These are phyloP conservation scores for Oplegnathus fasciatus DNA, from an alignment of 2,113 vertebrate species.

Conservation along the genomic window DNA sequence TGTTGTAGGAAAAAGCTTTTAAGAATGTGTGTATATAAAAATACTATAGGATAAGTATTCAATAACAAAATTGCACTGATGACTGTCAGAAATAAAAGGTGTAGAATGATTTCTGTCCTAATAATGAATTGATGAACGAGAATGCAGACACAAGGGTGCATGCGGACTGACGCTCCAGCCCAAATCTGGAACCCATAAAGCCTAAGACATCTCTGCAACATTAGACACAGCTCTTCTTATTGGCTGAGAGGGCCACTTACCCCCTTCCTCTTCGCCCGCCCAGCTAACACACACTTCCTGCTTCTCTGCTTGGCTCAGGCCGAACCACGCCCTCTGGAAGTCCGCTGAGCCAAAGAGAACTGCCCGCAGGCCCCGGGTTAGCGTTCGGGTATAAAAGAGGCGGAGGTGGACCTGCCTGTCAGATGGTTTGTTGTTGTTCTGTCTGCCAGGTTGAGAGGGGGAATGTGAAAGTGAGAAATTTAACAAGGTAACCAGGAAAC, in stretches of 20 bases:
- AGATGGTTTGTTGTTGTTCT: conserved; percentile 83
- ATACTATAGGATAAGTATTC: not conserved
- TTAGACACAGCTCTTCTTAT: conserved; percentile 81
- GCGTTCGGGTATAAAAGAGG: conserved; percentile 77
- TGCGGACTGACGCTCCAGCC: conserved; percentile 62
- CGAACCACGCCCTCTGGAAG: conserved; percentile 69
- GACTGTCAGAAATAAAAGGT: conserved; percentile 29
- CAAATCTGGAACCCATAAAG: conserved; percentile 95
- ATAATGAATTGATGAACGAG: conserved; percentile 51
- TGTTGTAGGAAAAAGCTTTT: not conserved
- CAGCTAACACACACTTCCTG: conserved; percentile 76
- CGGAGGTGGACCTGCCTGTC: conserved; percentile 74
- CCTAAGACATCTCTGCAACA: conserved; percentile 86
- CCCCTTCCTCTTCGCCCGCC: conserved; percentile 80
- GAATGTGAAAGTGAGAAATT: conserved; percentile 65
- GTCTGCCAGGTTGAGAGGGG: conserved; percentile 71
- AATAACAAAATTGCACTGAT: conserved; percentile 14
- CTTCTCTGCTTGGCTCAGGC: conserved; percentile 59
- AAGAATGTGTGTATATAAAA: conserved; percentile 7
- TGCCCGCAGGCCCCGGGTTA: conserved; percentile 51
- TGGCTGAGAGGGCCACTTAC: conserved; percentile 84
- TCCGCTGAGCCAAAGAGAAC: conserved; percentile 72
- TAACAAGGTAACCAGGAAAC: conserved; percentile 65
- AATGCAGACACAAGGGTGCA: conserved; percentile 67
- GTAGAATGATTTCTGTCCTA: conserved; percentile 9